phyloP scores from a whole-genome alignment of 2,888 invertebrate species.

The Netelia fuscicornis region DNA sequence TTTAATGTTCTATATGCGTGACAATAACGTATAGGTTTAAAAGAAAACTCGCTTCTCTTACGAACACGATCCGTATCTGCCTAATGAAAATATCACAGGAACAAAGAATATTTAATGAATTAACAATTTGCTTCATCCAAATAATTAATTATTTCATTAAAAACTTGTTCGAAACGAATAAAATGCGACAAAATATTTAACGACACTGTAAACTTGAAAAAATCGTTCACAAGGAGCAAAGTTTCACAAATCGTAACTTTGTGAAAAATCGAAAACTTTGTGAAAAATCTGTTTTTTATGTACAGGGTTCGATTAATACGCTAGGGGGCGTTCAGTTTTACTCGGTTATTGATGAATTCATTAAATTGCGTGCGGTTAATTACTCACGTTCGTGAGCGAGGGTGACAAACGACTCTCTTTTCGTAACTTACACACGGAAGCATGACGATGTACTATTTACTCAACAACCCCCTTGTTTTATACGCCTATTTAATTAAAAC shows the following conservation, averaged over 20 bases:
- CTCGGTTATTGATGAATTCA: constrained; percentile 37
- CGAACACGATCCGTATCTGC: too few relatives aligned
- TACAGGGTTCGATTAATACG: neutral
- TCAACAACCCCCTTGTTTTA: neutral
- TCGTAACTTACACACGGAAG: too few relatives aligned
- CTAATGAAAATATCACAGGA: too few relatives aligned
- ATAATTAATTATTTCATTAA: too few relatives aligned
- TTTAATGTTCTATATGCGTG: constrained; percentile 18
- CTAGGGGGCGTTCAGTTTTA: neutral
- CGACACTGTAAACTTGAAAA: too few relatives aligned
- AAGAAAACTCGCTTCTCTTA: neutral
- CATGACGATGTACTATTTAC: too few relatives aligned
- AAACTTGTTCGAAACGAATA: too few relatives aligned
- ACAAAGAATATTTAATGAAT: too few relatives aligned
- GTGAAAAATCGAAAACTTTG: neutral
- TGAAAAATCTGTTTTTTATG: neutral
- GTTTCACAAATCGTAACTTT: neutral
- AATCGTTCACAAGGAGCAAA: too few relatives aligned
- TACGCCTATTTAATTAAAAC: constrained; percentile 41
- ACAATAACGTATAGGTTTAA: constrained; percentile 22
- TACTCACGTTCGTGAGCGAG: neutral
- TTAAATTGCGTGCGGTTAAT: constrained; percentile 49
- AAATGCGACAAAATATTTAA: too few relatives aligned
- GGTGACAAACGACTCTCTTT: too few relatives aligned
- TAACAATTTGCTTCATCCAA: too few relatives aligned